Percentiles rank a stretch among this genome's conserved stretches.
Conservation (phyloP, 2,797 vertebrate species). For the Cuniculus paca region DNA sequence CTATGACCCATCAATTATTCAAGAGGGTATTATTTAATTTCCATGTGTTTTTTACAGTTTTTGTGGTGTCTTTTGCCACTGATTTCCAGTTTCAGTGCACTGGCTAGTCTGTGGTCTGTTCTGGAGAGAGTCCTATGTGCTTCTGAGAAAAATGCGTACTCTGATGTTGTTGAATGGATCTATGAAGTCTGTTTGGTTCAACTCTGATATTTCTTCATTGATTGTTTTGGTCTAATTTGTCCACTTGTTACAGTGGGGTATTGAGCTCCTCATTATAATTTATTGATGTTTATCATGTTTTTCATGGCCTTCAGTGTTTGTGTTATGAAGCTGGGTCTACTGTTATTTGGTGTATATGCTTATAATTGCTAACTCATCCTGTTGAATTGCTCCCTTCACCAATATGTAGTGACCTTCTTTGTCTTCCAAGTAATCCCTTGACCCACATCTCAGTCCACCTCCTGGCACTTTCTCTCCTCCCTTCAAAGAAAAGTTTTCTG, state of each 20-base stretch:
- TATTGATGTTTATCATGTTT: neutral
- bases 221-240: neutral
- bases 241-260: neutral
- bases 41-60: neutral
- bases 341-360: neutral
- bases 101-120: neutral
- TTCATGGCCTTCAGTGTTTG: neutral
- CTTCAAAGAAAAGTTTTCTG: neutral
- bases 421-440: slow-evolving; percentile 8
- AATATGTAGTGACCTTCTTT: neutral
- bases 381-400: neutral
- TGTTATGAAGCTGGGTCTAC: neutral
- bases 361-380: neutral
- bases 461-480: neutral
- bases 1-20: neutral
- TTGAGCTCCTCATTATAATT: neutral
- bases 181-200: neutral
- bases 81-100: neutral
- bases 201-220: neutral
- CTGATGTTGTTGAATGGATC: neutral
- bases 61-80: neutral
- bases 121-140: neutral
- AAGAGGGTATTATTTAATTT: neutral
- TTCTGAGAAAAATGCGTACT: neutral
- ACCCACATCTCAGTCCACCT: neutral